These are phyloP conservation scores for Oryzias sinensis DNA, from an alignment of 2,797 vertebrate genomes.

Conservation along the genomic window DNA sequence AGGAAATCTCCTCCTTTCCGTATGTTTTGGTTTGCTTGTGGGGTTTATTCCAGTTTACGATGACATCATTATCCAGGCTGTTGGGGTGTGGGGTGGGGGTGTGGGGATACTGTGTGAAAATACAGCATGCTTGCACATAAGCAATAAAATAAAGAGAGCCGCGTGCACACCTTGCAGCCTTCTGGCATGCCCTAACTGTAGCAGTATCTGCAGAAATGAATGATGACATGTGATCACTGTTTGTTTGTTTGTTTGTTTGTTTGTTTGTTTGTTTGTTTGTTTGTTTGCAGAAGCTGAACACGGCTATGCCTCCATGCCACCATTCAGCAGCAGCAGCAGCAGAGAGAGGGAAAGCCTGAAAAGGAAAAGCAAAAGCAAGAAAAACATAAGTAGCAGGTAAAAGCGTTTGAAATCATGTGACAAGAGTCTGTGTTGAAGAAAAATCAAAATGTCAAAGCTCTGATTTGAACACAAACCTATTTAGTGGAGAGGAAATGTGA, in stretches of 20 bases:
- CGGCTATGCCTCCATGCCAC: constrained; percentile 93
- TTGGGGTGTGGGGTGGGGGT: constrained; percentile 16
- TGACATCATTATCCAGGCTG: constrained; percentile 82
- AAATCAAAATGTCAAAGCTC: not conserved
- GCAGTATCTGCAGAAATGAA: constrained; percentile 28
- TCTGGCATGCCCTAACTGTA: constrained; percentile 13
- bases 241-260: constrained; percentile 49
- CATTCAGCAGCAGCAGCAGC: constrained; percentile 86
- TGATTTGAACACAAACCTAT: too few relatives aligned
- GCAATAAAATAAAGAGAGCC: constrained; percentile 11
- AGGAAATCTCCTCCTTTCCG: constrained; percentile 64
- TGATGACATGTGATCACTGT: constrained; percentile 51
- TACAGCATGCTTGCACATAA: constrained; percentile 21
- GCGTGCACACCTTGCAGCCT: constrained; percentile 11
- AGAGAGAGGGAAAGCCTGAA: constrained; percentile 88
- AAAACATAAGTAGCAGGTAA: constrained; percentile 92
- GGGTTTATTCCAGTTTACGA: constrained; percentile 85
- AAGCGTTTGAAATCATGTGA: constrained; percentile 17
- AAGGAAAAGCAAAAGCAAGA: constrained; percentile 90
- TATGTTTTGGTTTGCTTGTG: constrained; percentile 80
- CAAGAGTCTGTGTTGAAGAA: not conserved
- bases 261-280: constrained; percentile 69
- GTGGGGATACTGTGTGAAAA: constrained; percentile 31
- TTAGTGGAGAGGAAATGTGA: too few relatives aligned
- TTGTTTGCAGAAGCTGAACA: constrained; percentile 91